Base-by-base conservation (phyloP, 2,888 invertebrate genomes). In the Rhagium mordax region DNA sequence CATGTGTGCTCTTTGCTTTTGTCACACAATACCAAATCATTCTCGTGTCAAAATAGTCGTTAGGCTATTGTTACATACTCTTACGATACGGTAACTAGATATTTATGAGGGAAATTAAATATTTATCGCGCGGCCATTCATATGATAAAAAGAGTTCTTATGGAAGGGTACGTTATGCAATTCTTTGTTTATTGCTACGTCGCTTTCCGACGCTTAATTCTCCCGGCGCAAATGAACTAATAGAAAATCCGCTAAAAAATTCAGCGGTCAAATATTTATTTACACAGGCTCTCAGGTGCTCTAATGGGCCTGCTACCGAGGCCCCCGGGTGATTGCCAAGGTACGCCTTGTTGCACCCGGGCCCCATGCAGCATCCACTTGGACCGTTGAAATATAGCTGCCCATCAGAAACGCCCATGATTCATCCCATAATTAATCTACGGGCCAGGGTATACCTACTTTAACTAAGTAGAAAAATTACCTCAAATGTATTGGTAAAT, bases 271-370 rank as follows among this genome's bases (percentile, higher is more conserved):
- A n/a, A 69, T 41, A 41, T 41, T 24, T 75, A 71, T 73, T 71
- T 74, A 70, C 74, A 73, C 64, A 60, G 69, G 67, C 62, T 62
- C 49, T 64, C 20, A 72, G 75, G 71, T 65, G 75, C 72, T 71
- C 81, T 83, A 83, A 83, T 83, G 81, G 81, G 76, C 69, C 77
- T 61, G 84, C 84, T 84, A 84, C 84, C 74, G 82, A 81, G 79
- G 78, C 78, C 83, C 83, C 79, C 79, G 75, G 83, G 82, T 81
- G 81, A 81, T 81, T 76, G 62, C 70, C 71, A 24, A 75, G 83
- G 79, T 80, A 80, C 82, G 84, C 84, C 83, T 82, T 74, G 76
- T 75, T 79, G 81, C 82, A 81, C 79, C 82, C 65, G 53, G 41
- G 5, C 33, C 33, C 53, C 24, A n/a, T n/a, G n/a, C n/a, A 47